A percentile compares a stretch with the other conserved stretches of the same genome.
Conservation (phyloP, 1,140 invertebrate genomes). For the Drosophila sulfurigaster region DNA sequence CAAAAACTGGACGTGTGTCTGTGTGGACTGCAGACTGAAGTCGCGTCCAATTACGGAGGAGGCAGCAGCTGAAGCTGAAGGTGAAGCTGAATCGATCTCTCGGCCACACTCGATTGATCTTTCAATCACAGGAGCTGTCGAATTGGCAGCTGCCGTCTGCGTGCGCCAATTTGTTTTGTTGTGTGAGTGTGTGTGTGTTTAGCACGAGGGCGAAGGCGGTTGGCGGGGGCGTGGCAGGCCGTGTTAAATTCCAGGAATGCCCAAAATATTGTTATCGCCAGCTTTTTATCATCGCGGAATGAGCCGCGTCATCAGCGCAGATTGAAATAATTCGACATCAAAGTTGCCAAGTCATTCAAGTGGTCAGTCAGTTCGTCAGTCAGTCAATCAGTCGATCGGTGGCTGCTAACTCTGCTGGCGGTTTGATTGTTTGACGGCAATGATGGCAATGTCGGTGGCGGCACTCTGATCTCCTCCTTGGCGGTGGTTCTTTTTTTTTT, state of each 20-base stretch:
- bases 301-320: conserved; percentile 76
- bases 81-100: conserved; percentile 54
- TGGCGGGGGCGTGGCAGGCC: conserved; percentile 14
- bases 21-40: conserved; percentile 6
- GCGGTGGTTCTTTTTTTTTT: not conserved
- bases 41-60: conserved; percentile 70
- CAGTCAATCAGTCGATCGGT: conserved; percentile 52
- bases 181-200: not conserved
- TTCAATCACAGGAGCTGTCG: conserved; percentile 60
- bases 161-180: conserved; percentile 62
- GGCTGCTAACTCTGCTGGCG: not conserved
- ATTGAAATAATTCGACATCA: conserved; percentile 74
- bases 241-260: conserved; percentile 63
- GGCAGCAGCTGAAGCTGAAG: conserved; percentile 53
- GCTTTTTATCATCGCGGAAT: conserved; percentile 73
- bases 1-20: conserved; percentile 22
- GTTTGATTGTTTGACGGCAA: conserved; percentile 16
- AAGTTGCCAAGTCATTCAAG: conserved; percentile 72
- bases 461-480: conserved; percentile 44
- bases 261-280: conserved; percentile 66
- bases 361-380: conserved; percentile 60
- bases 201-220: not conserved
- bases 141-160: conserved; percentile 46
- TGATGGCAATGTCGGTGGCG: conserved; percentile 34
- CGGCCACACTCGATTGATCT: conserved; percentile 65